These are phyloP conservation scores for Aphaenogaster ashmeadi DNA, from an alignment of 1,140 invertebrate genomes.

Conservation along the genomic window DNA sequence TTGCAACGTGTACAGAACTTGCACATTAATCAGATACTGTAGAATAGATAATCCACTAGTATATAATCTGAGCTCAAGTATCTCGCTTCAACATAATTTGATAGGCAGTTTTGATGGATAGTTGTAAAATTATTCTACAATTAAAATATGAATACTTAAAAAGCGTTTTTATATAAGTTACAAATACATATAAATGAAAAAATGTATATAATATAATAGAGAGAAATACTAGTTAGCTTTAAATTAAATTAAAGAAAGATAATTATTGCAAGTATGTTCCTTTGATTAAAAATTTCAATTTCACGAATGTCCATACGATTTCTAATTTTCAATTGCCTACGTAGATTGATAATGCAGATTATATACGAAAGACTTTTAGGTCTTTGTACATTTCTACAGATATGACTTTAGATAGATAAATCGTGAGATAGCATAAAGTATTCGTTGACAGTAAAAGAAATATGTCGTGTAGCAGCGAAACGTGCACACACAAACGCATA, in stretches of 20 bases:
- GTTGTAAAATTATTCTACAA: background rate
- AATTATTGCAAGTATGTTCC: background rate
- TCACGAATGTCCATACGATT: background rate
- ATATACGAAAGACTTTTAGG: background rate
- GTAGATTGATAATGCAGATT: background rate
- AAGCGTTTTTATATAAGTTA: background rate
- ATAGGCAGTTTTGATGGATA: background rate
- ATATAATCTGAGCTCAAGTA: conserved; percentile 8
- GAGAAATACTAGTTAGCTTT: background rate
- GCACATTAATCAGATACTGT: background rate
- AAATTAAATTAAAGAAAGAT: background rate
- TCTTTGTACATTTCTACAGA: background rate
- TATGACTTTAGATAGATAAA: conserved; percentile 19
- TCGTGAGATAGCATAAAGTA: background rate
- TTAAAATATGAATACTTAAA: background rate
- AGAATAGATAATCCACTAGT: conserved; percentile 20
- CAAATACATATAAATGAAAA: background rate
- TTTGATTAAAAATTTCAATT: background rate
- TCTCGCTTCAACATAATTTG: background rate
- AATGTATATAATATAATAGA: background rate
- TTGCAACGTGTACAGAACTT: background rate
- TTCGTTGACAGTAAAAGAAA: background rate
- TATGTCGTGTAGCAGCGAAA: background rate
- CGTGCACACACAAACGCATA: background rate
- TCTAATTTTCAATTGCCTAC: background rate